Evolutionary conservation across 2,113 vertebrate species (phyloP), one percentile per base, ranked within the genome.

Genomic region (Microcebus murinus): DNA sequence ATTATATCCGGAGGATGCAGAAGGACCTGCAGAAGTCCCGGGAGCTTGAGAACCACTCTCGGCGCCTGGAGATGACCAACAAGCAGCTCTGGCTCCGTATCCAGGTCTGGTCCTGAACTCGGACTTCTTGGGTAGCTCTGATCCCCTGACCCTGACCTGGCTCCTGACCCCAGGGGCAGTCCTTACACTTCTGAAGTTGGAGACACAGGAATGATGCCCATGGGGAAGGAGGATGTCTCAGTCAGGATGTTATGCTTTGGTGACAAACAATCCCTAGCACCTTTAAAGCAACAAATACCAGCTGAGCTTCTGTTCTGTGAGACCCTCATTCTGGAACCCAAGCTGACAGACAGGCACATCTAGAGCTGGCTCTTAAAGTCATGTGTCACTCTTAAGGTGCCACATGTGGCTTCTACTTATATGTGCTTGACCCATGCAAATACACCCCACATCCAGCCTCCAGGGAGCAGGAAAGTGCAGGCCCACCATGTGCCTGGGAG

Each of bases 1-100:
- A 99, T 0, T 99, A 99, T 97, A 99, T 99, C 98, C 99, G 99
- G 98, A 99, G 99, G 95, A 99, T 99, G 99, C 99, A 99, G 99
- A 99, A 99, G 96, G 99, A 99, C 88, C 97, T 99, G 90, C 99
- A 99, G 97, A 98, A 99, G 97, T 99, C 99, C 74, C 98, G 99
- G 89, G 99, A 99, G 97, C 99, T 99, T 94, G 99, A 99, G 98
- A 99, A 96, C 79, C 99, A 99, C 98, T 99, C 99, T 2, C 99
- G 99, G 97, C 99, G 99, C 81, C 99, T 99, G 98, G 99, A 99
- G 98, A 98, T 99, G 98, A 98, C 99, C 9, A 99, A 99, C 98
- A 99, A 99, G 94, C 99, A 99, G 96, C 98, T 99, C 91, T 98
- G 99, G 99, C 99, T 99, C 59, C 99, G 99, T 90, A 99, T 99